Evolutionary conservation across 2,797 vertebrate genomes (phyloP), one percentile per base, ranked within the genome.

Genomic region (Tenualosa thibaudeaui): DNA sequence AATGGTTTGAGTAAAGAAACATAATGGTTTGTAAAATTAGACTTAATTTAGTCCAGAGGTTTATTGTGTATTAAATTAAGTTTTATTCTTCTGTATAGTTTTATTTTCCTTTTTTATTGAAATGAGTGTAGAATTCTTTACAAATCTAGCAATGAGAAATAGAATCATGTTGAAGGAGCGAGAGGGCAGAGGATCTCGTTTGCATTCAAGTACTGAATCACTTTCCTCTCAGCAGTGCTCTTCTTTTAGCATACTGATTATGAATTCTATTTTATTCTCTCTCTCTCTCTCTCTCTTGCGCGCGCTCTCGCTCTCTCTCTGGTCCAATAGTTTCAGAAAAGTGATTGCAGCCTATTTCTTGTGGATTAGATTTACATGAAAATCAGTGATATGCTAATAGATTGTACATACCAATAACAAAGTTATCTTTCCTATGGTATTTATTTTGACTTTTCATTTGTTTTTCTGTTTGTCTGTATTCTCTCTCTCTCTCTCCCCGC

Each of bases 71-170:
- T 93, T 95, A 94, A 95, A 96, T 95, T 95, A 94, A 95, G 94
- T 95, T 96, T 94, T 95, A 94, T 95, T 96, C 94, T 95, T 94
- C 92, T 96, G 95, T 96, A 95, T 96, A 95, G 94, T 92, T 94
- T 94, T 88, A 90, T 94, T 94, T 94, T 94, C 92, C 68, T 75
- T 71, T 71, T 92, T 93, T 17, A 75, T 75, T 31, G 68, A 43
- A 93, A 94, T 93, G 87, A 90, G 92, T 89, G 84, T 85, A 88
- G 86, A 88, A 84, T 88, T 92, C 92, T 94, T 93, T 94, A 94
- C 93, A 90, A 91, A 93, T 84, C 93, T 94, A 94, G 94, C 93
- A 91, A 88, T 89, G 85, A 88, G 86, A 43, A 81, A 71, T 91
- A 88, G 92, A 89, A 89, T 82, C 65, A 92, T 91, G 92, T 89